Percentiles rank a stretch among this genome's conserved stretches.
phyloP scores from a whole-genome alignment of 92 coral and sea anemone species.

The Isaurus tuberculatus region DNA sequence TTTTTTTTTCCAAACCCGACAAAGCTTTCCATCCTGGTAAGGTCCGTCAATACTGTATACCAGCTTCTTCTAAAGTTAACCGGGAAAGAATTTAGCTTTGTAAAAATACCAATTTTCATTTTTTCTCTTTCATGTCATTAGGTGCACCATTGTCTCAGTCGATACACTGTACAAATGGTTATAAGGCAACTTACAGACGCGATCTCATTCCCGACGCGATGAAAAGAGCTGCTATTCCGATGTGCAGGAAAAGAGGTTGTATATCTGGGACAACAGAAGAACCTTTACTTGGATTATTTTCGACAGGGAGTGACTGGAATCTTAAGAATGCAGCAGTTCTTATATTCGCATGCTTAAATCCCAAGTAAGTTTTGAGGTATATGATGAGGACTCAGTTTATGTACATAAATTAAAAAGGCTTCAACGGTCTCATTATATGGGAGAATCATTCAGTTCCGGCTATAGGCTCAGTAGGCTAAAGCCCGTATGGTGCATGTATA shows the following conservation, averaged over 20 bases:
- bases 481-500: too few species aligned
- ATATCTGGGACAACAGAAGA: constrained; percentile 61
- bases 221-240: constrained; percentile 83
- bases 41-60: too few species aligned
- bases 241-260: constrained; percentile 79
- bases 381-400: neutral
- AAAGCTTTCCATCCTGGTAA: too few species aligned
- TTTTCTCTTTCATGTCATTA: neutral
- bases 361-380: constrained; percentile 13
- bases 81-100: too few species aligned
- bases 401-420: too few species aligned
- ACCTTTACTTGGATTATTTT: constrained; percentile 79
- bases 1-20: too few species aligned
- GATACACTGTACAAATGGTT: constrained; percentile 75
- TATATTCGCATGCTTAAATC: constrained; percentile 68
- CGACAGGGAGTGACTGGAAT: constrained; percentile 66
- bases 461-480: too few species aligned
- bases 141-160: constrained; percentile 66
- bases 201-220: constrained; percentile 84
- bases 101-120: too few species aligned
- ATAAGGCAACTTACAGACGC: constrained; percentile 79
- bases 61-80: too few species aligned
- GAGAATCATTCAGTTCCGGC: too few species aligned
- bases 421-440: too few species aligned
- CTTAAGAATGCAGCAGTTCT: constrained; percentile 81